Conservation (phyloP, 2,797 vertebrate genomes). For the Falco columbarius region DNA sequence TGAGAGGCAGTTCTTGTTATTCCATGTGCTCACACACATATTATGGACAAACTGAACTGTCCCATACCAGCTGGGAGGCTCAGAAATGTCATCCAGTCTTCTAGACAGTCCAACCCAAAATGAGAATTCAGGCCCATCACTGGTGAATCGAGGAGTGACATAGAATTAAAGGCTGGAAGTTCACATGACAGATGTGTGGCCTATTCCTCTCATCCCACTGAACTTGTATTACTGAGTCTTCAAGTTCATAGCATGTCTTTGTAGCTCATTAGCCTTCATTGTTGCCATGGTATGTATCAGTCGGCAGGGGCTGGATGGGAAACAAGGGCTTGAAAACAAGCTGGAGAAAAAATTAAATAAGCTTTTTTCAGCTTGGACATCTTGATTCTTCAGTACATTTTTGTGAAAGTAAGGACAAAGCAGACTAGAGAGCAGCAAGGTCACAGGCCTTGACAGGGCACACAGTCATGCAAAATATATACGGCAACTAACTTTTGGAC, state of each 20-base stretch:
- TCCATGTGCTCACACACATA: background rate
- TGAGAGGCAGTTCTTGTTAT: background rate
- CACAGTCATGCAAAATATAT: background rate
- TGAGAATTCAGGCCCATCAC: background rate
- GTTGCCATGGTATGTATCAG: background rate
- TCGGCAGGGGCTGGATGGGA: background rate
- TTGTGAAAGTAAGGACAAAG: background rate
- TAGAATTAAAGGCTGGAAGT: background rate
- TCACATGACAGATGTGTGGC: accelerated
- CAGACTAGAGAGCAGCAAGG: background rate
- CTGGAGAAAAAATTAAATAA: background rate
- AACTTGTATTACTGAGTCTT: background rate
- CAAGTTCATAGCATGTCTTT: background rate
- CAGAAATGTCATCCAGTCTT: background rate
- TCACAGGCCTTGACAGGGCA: background rate
- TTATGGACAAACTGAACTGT: background rate
- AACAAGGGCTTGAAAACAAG: background rate
- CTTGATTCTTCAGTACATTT: background rate
- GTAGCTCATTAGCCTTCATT: background rate
- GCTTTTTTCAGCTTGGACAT: background rate
- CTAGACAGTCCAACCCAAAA: background rate
- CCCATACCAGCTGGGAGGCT: background rate
- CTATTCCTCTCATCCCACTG: background rate
- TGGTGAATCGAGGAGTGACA: background rate
- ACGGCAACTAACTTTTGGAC: background rate